Evolutionary conservation across 1,140 invertebrate genomes (phyloP), one percentile per base, ranked within the genome.

Genomic region (Pantala flavescens): DNA sequence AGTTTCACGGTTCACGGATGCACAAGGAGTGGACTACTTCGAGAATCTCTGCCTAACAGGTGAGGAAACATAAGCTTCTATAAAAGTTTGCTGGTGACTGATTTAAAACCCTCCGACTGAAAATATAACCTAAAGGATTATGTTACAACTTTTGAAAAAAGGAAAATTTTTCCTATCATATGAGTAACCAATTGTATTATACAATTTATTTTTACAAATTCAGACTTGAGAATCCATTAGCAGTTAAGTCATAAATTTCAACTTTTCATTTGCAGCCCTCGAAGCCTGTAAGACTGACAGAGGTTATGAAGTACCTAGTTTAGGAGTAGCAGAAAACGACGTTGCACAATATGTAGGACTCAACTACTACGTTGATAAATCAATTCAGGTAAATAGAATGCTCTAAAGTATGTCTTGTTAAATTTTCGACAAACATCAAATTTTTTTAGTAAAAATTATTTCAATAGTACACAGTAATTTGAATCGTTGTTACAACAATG

Each of bases 361-460:
- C 0, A 93, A 97, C 79, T 97, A 96, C 82, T 97, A 97, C 83
- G 92, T 92, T 0, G 95, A 97, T 82, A 97, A 97, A 84, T 94
- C 96, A 81, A 81, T 97, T 23, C 90, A 94, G 86, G 89, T 90
- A 82, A 80, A 78, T 7, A 9, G 9, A 16, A 49, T 49, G 16
- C 43, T n/a, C n/a, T n/a, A n/a, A n/a, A n/a, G n/a, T n/a, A n/a
- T n/a, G n/a, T 77, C 24, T 73, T 23, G n/a, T n/a, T n/a, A n/a
- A n/a, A n/a, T n/a, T n/a, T n/a, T n/a, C n/a, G n/a, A n/a, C n/a
- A n/a, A n/a, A n/a, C n/a, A n/a, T n/a, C n/a, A n/a, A n/a, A n/a
- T n/a, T n/a, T n/a, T n/a, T n/a, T n/a, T n/a, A n/a, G n/a, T n/a
- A n/a, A n/a, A n/a, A n/a, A n/a, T n/a, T n/a, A n/a, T n/a, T n/a